Evolutionary conservation across 2,888 invertebrate species (phyloP).

Genomic region (Diaperis boleti): DNA sequence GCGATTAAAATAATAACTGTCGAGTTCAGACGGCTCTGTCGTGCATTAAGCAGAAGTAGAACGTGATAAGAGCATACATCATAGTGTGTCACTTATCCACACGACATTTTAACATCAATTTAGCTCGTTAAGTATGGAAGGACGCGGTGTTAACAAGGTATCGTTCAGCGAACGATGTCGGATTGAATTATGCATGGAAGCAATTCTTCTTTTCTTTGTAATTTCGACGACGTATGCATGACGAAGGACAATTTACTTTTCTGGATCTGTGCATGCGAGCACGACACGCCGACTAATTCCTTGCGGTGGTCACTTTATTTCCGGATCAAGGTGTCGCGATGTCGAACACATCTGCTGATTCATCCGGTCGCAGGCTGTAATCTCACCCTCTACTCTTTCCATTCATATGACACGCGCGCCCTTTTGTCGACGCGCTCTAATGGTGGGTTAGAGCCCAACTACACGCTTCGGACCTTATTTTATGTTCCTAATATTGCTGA

Average conservation of each 20-base stretch:
- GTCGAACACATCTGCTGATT: slow-evolving; percentile 57
- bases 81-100: slow-evolving; percentile 44
- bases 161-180: slow-evolving; percentile 11
- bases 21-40: slow-evolving; percentile 3
- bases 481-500: slow-evolving; percentile 52
- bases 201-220: slow-evolving; percentile 21
- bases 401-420: slow-evolving; percentile 55
- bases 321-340: slow-evolving; percentile 42
- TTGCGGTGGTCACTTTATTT: too few relatives aligned
- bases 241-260: slow-evolving; percentile 24
- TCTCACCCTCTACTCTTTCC: slow-evolving; percentile 49
- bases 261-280: slow-evolving; percentile 1
- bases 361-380: slow-evolving; percentile 52
- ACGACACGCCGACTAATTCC: too few relatives aligned
- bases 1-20: slow-evolving; percentile 10
- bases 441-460: slow-evolving; percentile 55
- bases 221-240: slow-evolving; percentile 32
- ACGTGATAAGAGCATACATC: slow-evolving; percentile 42
- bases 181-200: slow-evolving; percentile 30
- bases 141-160: slow-evolving; percentile 44
- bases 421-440: slow-evolving; percentile 56
- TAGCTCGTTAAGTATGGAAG: slow-evolving; percentile 46
- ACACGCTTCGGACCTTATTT: slow-evolving; percentile 52
- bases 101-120: slow-evolving; percentile 53
- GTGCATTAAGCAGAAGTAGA: slow-evolving; percentile 16